phyloP scores from a whole-genome alignment of 2,888 invertebrate genomes.

The Drosophila rubida region DNA sequence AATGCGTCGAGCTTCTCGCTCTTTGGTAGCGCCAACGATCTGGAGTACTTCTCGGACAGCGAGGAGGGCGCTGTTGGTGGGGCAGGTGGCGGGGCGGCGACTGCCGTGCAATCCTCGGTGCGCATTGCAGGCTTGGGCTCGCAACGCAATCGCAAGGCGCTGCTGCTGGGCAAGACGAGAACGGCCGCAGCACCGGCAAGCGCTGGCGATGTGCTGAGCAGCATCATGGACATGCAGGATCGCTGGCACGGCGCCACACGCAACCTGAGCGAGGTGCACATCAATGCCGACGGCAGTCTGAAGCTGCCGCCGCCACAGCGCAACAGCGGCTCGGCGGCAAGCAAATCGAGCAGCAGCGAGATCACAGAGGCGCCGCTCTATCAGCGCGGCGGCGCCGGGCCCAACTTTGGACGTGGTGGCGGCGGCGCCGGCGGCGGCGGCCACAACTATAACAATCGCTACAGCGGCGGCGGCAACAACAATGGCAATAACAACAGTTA shows the following conservation, averaged over 20 bases:
- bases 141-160: constrained; percentile 74
- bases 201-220: constrained; percentile 88
- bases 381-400: constrained; percentile 86
- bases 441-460: constrained; percentile 73
- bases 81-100: constrained; percentile 80
- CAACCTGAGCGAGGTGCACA: constrained; percentile 86
- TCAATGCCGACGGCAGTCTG: constrained; percentile 87
- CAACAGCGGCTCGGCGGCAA: background rate
- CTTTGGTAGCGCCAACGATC: constrained; percentile 88
- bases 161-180: constrained; percentile 73
- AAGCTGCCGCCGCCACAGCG: constrained; percentile 83
- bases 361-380: constrained; percentile 87
- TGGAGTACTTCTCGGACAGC: constrained; percentile 89
- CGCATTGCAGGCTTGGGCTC: constrained; percentile 77
- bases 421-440: constrained; percentile 84
- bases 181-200: constrained; percentile 21
- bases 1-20: constrained; percentile 86
- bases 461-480: constrained; percentile 43
- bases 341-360: constrained; percentile 41
- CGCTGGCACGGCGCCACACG: constrained; percentile 89
- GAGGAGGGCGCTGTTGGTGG: constrained; percentile 83
- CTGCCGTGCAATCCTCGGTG: constrained; percentile 83
- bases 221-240: constrained; percentile 90
- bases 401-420: constrained; percentile 82
- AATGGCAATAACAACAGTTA: constrained; percentile 57